Base-by-base conservation (phyloP, 2,888 invertebrate genomes). In the Cheilosia scutellata region DNA sequence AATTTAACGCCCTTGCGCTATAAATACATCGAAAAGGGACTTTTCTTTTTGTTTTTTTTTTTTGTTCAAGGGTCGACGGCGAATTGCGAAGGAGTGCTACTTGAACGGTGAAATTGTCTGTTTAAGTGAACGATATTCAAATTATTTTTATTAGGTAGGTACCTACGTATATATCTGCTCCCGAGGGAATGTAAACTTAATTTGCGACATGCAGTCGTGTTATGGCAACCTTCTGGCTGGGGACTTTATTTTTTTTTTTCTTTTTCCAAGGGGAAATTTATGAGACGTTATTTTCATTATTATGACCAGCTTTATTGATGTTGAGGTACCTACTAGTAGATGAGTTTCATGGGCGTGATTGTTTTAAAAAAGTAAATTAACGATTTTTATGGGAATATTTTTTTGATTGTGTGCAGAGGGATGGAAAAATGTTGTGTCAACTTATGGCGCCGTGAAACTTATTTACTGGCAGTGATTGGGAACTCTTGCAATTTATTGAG, bases 71-170 rank as follows among this genome's bases (percentile, higher is more conserved):
- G 27, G 49, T 49, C 20, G 49, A 20, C 27, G 4, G 9, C 1
- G 13, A 13, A 11, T 27, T 27, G 25, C 11, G 13, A 11, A 42
- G 9, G 25, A 31, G 13, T 66, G 49, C 20, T 63, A 11, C 47
- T 47, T 63, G 2, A 44, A 47, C 63, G 42, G 20, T 57, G 57
- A 58, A 37, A 37, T 47, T 62, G 68, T 63, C 40, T 31, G 70
- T 70, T 82, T 76, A 76, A 82, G 62, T 31, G 57, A 76, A 70
- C 62, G 49, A 51, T 68, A 82, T 76, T 82, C 68, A 82, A 82
- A 82, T 76, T 57, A 63, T 63, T 82, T 82, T 82, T 76, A 76
- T 63, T 63, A 70, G 37, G 11, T 37, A 37, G 37, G 33, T 33
- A 33, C 11, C 11, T 11, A 37, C 20, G 20, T 37, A 20, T 37